Base-by-base conservation (phyloP, 2,888 invertebrate species). In the Ptychoptera contaminata region DNA sequence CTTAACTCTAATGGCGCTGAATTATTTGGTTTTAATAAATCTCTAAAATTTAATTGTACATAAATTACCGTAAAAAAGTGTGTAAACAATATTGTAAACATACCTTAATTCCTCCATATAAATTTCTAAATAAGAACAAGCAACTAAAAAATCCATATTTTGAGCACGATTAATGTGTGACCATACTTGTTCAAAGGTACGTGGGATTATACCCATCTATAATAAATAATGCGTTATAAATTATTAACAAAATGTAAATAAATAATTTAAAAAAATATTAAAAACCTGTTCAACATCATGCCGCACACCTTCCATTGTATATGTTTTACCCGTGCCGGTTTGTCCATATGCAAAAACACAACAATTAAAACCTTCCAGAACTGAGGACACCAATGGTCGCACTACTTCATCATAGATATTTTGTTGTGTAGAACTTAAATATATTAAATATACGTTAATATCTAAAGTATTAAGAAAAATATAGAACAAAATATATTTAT, bases 301-400 rank as follows among this genome's bases (percentile, higher is more conserved):
- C 42, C 76, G 71, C 2, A 72, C 65, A 15, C 86, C 84, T 69
- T 77, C 77, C 77, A 77, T 77, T 10, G 77, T 77, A 52, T 71
- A 76, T 0, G 77, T 77, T 57, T 77, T 77, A 8, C 96, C 97
- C 1, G 97, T 96, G 49, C 97, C 97, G 0, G 98, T 98, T 69
- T 98, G 98, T 0, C 97, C 98, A 65, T 98, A 98, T 1, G 97
- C 98, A 71, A 98, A 97, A 53, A 98, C 94, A 55, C 97, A 98
- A 11, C 97, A 96, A 68, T 98, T 98, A 68, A 96, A 99, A 2
- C 98, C 98, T 59, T 90, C 85, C 49, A 98, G 73, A 6, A 97
- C 97, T 1, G 92, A 92, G 50, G 92, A 82, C 16, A 99, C 92
- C 55, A 99, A 67, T 0, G 93, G 92, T 40, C 91, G 78, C 45